phyloP scores from a whole-genome alignment of 2,797 vertebrate genomes.

The Acanthopagrus latus region DNA sequence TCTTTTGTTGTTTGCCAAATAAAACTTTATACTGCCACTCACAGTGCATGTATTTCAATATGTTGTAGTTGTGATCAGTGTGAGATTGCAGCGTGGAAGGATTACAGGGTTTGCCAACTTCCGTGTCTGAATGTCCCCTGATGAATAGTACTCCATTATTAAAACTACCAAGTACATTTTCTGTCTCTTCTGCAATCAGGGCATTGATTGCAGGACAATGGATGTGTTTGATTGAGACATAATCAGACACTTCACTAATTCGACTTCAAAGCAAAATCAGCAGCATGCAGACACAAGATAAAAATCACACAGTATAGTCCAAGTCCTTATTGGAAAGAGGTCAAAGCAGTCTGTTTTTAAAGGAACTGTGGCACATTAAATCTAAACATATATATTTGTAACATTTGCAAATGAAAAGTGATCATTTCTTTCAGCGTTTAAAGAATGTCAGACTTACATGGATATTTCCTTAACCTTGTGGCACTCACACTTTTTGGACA shows the following conservation, averaged over 20 bases:
- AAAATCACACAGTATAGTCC: slow-evolving; percentile 54
- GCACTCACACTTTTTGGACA: background rate
- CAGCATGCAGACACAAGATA: slow-evolving; percentile 56
- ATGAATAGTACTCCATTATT: slow-evolving; percentile 69
- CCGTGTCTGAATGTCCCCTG: slow-evolving; percentile 62
- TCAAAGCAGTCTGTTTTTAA: slow-evolving; percentile 37
- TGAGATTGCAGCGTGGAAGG: slow-evolving; percentile 22
- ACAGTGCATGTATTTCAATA: slow-evolving; percentile 21
- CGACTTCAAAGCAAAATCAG: slow-evolving; percentile 80
- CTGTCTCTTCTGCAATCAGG: slow-evolving; percentile 78
- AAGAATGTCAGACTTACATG: background rate
- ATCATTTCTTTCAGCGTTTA: background rate
- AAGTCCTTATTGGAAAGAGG: slow-evolving; percentile 50
- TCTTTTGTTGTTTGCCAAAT: slow-evolving; percentile 27
- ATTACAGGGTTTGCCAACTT: slow-evolving; percentile 65
- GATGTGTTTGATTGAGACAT: slow-evolving; percentile 80
- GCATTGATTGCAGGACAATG: slow-evolving; percentile 83
- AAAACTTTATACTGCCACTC: background rate
- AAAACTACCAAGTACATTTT: slow-evolving; percentile 60
- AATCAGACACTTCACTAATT: slow-evolving; percentile 84
- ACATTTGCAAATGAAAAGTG: background rate
- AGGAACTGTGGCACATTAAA: background rate
- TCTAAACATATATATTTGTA: background rate
- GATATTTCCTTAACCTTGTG: background rate
- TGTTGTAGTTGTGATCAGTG: slow-evolving; percentile 40